Evolutionary conservation across 37 sponge, comb jelly and placozoan species (phyloP), one percentile per base, ranked within the genome.

Genomic region (Dysidea cf. avara): DNA sequence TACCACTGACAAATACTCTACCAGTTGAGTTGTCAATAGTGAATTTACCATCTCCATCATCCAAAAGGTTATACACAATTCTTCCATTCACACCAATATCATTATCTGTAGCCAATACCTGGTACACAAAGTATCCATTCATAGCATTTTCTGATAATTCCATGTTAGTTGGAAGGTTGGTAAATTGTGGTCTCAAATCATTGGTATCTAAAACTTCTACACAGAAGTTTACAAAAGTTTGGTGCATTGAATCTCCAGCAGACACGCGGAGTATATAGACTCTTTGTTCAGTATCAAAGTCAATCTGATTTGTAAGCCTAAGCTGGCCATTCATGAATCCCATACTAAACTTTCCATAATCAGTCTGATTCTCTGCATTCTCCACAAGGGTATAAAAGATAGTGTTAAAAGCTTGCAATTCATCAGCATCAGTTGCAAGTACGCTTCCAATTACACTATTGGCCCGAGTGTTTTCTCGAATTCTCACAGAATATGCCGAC

Each of bases 161-260:
- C 1, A 69, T 76, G 21, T 20, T 64, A 25, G 37, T 53, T 14
- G 83, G 86, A 34, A 80, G 81, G 60, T 75, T 81, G 18, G 39
- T 53, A 31, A 91, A 83, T 20, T 32, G 36, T 34, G 92, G 92
- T 13, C 30, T 0, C 20, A 76, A 68, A 28, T 87, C 87, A 39
- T 91, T 91, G 38, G 82, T 62, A 13, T 87, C 92, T 20, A 83
- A 72, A 12, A 91, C 72, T n/a, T n/a, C n/a, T n/a, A n/a, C n/a
- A 5, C 71, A 66, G 30, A 91, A 65, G n/a, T 65, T 81, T 12
- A 91, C 83, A 28, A 50, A 69, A 34, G 48, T 58, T 14, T 38
- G 54, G 43, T 69, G 63, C 54, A 51, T 20, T 0, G 76, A 80
- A 68, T 89, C 90, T 0, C 52, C 75, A 3, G 80, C 90, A 25